Evolutionary conservation across 64 coral and sea anemone genomes (phyloP).

Genomic region (Montipora cactus): DNA sequence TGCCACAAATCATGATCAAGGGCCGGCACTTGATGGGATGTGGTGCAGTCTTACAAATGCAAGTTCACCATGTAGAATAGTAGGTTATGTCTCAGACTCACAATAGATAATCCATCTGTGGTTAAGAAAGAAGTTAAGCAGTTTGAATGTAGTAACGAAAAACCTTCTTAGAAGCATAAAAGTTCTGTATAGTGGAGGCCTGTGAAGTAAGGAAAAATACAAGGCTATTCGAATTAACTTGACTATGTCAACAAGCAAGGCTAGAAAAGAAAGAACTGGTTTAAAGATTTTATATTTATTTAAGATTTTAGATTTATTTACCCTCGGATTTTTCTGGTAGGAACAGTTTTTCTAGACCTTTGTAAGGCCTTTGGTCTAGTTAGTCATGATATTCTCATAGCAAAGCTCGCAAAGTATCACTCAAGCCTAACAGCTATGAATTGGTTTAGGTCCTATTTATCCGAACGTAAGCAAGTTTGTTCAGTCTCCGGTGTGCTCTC

Average conservation of each 20-base stretch:
- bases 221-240: slow-evolving; percentile 58
- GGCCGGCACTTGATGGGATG: slow-evolving; percentile 70
- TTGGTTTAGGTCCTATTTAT: too few relatives aligned
- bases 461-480: too few relatives aligned
- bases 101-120: background rate
- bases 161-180: slow-evolving; percentile 14
- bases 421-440: too few relatives aligned
- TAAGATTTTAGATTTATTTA: too few relatives aligned
- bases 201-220: slow-evolving; percentile 36
- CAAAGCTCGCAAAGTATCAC: too few relatives aligned
- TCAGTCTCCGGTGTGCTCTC: too few relatives aligned
- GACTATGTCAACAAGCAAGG: slow-evolving; percentile 33
- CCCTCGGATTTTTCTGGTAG: too few relatives aligned
- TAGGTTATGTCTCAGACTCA: slow-evolving; percentile 23
- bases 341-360: too few relatives aligned
- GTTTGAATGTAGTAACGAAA: background rate
- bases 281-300: slow-evolving; percentile 1
- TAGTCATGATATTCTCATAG: too few relatives aligned
- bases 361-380: too few relatives aligned
- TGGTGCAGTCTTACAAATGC: slow-evolving; percentile 60
- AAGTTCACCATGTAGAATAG: slow-evolving; percentile 43
- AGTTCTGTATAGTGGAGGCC: slow-evolving; percentile 32
- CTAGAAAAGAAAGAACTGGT: slow-evolving; percentile 13
- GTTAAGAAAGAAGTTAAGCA: too few relatives aligned
- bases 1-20: slow-evolving; percentile 28